Evolutionary conservation across 2,113 vertebrate species (phyloP), one percentile per base, ranked within the genome.

Genomic region (Pseudorectes ferrugineus): DNA sequence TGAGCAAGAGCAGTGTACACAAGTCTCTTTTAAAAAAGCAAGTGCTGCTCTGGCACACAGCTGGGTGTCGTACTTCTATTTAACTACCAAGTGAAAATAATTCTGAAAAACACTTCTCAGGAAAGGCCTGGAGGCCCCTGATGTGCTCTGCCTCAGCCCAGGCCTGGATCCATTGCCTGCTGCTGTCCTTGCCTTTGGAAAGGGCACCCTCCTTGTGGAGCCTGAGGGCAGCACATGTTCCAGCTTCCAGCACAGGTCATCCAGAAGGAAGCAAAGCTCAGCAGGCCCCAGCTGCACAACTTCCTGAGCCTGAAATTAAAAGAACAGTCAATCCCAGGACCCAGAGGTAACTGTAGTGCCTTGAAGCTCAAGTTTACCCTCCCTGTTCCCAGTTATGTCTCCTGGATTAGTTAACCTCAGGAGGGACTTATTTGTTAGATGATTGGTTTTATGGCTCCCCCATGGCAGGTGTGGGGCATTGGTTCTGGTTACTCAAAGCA

Each of bases 171-270:
- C 79, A 24, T 5, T 1, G 18, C 40, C 73, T 78, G 71, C 59
- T 84, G 75, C 70, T 71, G 52, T 35, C 94, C 97, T 73, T 90
- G 99, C 99, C 98, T 99, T 99, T 57, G 98, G 67, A 92, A 99
- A 99, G 14, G 98, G 98, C 15, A 95, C 35, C 96, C 97, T 99
- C 91, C 97, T 99, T 54, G 98, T 91, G 72, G 97, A 92, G 43
- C 97, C 48, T 2, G 98, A 96, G 9, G 96, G 93, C 59, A 99
- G 97, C 55, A 98, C 95, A 72, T 98, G 98, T 91, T 99, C 99
- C 95, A 99, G 85, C 94, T 99, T 99, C 67, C 98, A 98, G 90
- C 98, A 98, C 96, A 99, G 98, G 89, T 99, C 99, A 83, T 99
- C 99, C 97, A 99, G 96, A 90, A 99, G 98, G 95, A 99, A 99